Percentiles rank a stretch among this genome's conserved stretches.
These are phyloP conservation scores for Cygnus buccinator DNA, from an alignment of 2,113 vertebrate genomes.

Conservation along the genomic window DNA sequence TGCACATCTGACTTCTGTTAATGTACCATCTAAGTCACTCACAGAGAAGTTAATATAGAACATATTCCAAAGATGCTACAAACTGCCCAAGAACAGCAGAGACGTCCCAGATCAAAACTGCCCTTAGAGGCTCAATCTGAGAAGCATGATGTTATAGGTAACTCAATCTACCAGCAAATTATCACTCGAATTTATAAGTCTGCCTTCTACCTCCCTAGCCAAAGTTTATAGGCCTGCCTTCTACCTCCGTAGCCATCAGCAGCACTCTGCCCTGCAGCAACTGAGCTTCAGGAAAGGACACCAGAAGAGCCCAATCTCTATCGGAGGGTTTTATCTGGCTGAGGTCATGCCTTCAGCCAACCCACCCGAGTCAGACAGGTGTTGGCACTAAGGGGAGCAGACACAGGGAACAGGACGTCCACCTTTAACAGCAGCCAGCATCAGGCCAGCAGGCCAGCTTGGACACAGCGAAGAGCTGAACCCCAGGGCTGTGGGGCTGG, in stretches of 20 bases:
- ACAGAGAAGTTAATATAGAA: background rate
- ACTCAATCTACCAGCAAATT: background rate
- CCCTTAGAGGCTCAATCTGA: background rate
- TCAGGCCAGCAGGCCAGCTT: accelerated
- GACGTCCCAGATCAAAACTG: background rate
- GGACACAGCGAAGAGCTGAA: background rate
- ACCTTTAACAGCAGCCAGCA: background rate
- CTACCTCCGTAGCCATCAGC: background rate
- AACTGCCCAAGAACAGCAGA: background rate
- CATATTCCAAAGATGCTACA: background rate
- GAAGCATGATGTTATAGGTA: background rate
- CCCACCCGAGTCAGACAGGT: background rate
- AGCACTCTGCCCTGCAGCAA: background rate
- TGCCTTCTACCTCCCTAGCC: background rate
- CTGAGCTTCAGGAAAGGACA: background rate
- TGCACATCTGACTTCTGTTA: background rate
- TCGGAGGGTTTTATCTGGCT: background rate
- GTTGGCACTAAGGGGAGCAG: background rate
- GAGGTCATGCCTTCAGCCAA: background rate
- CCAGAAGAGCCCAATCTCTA: background rate
- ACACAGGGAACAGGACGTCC: background rate
- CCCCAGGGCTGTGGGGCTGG: accelerated
- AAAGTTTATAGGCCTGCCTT: background rate
- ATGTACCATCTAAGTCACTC: background rate
- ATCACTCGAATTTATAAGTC: background rate